Base-by-base conservation (phyloP, 2,888 invertebrate genomes). In the Tenthredo amoena region DNA sequence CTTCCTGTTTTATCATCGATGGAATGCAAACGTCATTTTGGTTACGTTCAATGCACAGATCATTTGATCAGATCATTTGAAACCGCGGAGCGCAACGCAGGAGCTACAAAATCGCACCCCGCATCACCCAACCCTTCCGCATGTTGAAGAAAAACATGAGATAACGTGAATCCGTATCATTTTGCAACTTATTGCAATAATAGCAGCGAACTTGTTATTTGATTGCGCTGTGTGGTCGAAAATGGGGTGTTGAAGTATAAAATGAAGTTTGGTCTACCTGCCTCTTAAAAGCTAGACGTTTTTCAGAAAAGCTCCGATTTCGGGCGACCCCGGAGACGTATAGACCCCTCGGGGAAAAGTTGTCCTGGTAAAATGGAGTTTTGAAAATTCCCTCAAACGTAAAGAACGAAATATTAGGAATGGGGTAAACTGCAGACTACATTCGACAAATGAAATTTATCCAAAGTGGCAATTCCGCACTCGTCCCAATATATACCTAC, bases 1-100 rank as follows among this genome's bases (percentile, higher is more conserved):
- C 91, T 90, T 93, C 91, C 92, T 92, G 92, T 88, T 85, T 89
- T 86, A 85, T 89, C 88, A 89, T 87, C 89, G 71, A 83, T 37
- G 83, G 62, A 81, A 83, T 47, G 83, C 83, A 71, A 83, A 68
- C 83, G 83, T 83, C 83, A 83, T 83, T 68, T 83, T 40, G 40
- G 62, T 81, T 62, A 40, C 12, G 21, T 21, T 21, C 40, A 81
- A 81, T 62, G 81, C 62, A 58, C 81, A n/a, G n/a, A n/a, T n/a
- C n/a, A n/a, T 81, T 81, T 81, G 81, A 81, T 81, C 81, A 58
- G 40, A 81, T 81, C 81, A 81, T 81, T 81, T 40, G 81, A 21
- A 26, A 81, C 81, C 81, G 10, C 40, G 2, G 0, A 12, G 18
- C 21, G 43, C 72, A 18, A 68, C 7, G 50, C 50, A 31, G 2